Evolutionary conservation across 2,888 invertebrate genomes (phyloP), one percentile per base, ranked within the genome.

Genomic region (Plutella xylostella): DNA sequence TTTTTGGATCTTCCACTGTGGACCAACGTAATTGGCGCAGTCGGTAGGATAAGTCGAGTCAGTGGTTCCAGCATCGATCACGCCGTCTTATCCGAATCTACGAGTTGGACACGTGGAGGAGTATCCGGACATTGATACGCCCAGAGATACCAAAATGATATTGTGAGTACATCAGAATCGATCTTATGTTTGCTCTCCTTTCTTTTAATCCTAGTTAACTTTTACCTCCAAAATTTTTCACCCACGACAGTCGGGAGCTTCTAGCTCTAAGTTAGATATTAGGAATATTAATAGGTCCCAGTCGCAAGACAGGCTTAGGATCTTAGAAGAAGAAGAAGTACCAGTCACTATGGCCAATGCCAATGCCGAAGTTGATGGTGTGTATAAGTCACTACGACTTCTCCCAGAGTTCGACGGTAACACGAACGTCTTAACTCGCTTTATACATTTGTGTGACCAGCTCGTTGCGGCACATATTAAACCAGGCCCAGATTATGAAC

Each of bases 351-450:
- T 33, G 33, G 33, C 6, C 4, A 33, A 4, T 14, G 9, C 12
- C 4, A 11, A 33, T n/a, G 6, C 12, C 12, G 9, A 5, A 14
- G 6, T 33, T 14, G 33, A 11, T 4, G 17, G 14, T 4, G 17
- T 19, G 12, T 20, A 9, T 14, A 40, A 21, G 40, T 14, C 40
- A 1, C 15, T 40, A n/a, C 12, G 28, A 1, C 28, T 40, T 15
- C 12, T 40, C 6, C 40, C 40, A 5, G 40, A 40, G 14, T 40
- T 40, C 40, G 40, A 40, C 17, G 40, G 40, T 3, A 40, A 40
- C 17, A 22, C 40, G 3, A 40, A 40, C 15, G 40, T 40, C 1
- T 17, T 40, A 22, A 40, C 40, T n/a, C 9, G 25, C 12, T 40
- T 40, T 15, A 17, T 40, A 9, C 14, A 21, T 7, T 20, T 40